Evolutionary conservation across 2,888 invertebrate genomes (phyloP), one percentile per base, ranked within the genome.

Genomic region (Anagyrus pseudococci): DNA sequence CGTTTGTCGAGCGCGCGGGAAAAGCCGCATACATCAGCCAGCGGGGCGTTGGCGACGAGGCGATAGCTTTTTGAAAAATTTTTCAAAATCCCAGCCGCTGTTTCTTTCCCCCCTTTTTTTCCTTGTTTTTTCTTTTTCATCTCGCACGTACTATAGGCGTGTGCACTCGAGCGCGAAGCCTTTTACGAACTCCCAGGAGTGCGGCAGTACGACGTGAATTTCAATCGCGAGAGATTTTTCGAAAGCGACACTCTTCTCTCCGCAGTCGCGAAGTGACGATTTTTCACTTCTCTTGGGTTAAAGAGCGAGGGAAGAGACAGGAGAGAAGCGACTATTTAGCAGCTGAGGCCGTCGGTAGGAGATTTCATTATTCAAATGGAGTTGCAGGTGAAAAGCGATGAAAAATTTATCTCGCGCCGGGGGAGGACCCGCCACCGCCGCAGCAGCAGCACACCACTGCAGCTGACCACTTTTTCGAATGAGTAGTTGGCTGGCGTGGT

Each of bases 321-420:
- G 10, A 17, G 41, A 10, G 17, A 19, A 23, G 53, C 26, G 43
- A 53, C 43, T 26, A 53, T 53, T 53, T 26, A 25, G 53, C 25
- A n/a, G 15, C 25, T 10, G 25, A 4, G 29, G 2, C 22, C n/a
- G n/a, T n/a, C n/a, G n/a, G n/a, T n/a, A n/a, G n/a, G 53, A 47
- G 25, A 59, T 59, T 46, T 53, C 54, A 22, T 60, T 60, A 60
- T 60, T 41, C 48, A 54, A 47, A 60, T 43, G 29, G 48, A 41
- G 48, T 33, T 13, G 33, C 37, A 15, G 17, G 37, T 1, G 22
- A 25, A 25, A 29, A 19, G 29, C 19, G 26, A 29, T 29, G 15
- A 29, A 49, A 49, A 19, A 49, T 29, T 29, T 49, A 26, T 46
- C 2, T 46, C 46, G 22, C 46, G 22, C 4, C 10, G 8, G 15